A percentile compares a stretch with the other conserved stretches of the same genome.
These are phyloP conservation scores for Watsonalla binaria DNA, from an alignment of 2,888 invertebrate species.

Conservation along the genomic window DNA sequence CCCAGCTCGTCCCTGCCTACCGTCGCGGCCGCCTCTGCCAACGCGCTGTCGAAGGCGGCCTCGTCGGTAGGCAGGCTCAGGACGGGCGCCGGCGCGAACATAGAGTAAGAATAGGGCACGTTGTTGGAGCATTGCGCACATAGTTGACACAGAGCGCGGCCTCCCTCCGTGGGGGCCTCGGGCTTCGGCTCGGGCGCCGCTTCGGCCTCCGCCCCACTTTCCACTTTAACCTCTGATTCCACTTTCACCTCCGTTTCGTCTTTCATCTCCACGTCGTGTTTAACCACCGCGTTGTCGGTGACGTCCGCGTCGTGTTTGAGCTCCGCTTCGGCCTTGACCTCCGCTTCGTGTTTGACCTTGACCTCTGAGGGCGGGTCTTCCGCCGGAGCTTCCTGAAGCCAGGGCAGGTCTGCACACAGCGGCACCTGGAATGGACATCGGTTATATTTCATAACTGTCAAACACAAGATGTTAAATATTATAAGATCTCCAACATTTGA, in stretches of 20 bases:
- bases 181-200: slow-evolving; percentile 15
- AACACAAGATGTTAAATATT: too few species aligned
- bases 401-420: slow-evolving; percentile 52
- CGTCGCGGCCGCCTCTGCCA: slow-evolving; percentile 17
- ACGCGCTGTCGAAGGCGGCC: slow-evolving; percentile 18
- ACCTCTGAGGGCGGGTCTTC: slow-evolving; percentile 12
- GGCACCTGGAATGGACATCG: slow-evolving; percentile 14
- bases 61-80: slow-evolving; percentile 27
- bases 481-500: too few species aligned
- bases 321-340: slow-evolving; percentile 3
- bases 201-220: slow-evolving; percentile 15
- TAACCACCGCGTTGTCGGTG: too few species aligned
- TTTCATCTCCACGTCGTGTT: too few species aligned
- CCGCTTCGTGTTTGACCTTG: neutral
- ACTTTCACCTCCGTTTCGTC: too few species aligned
- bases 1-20: slow-evolving; percentile 35
- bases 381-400: slow-evolving; percentile 27
- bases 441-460: too few species aligned
- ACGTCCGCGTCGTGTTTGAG: neutral
- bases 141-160: slow-evolving; percentile 41
- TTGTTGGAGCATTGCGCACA: slow-evolving; percentile 28
- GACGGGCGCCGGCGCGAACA: slow-evolving; percentile 44
- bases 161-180: slow-evolving; percentile 26
- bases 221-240: slow-evolving; percentile 4
- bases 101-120: slow-evolving; percentile 44